Base-by-base conservation (phyloP, 2,797 vertebrate genomes). In the Rhincodon typus region DNA sequence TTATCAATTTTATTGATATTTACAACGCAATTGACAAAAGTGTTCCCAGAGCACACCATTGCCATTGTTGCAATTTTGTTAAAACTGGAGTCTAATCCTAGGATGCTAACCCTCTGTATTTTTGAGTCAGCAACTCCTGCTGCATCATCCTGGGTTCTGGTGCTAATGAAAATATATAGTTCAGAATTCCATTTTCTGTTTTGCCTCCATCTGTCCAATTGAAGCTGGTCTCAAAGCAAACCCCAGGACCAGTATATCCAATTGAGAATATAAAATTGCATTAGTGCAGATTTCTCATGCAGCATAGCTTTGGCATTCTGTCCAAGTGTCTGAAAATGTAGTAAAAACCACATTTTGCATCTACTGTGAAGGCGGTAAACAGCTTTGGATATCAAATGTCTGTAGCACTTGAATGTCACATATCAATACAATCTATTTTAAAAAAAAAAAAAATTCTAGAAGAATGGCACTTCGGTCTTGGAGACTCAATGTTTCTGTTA, bases 301-400 rank as follows among this genome's bases (percentile, higher is more conserved):
- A 93, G n/a, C 38, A 25, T 42, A 67, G 66, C 90, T 42, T 38
- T 38, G 34, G 17, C 88, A 69, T 25, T 93, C 23, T 93, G n/a
- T 93, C 57, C 19, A 4, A 23, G 7, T 93, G 90, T 93, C 53
- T 19, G 21, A 69, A 66, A n/a, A 67, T 93, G 19, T 38, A 93
- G 25, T 69, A 69, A 25, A 25, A 69, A 8, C 21, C 2, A 69
- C 74, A 95, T 74, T 95, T 77, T 53, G 70, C 46, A 95, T 19
- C 15, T 69, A 69, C 12, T 4, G 27, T 50, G 17, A 95, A 95
- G 69, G 42, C 19, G 7, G 13, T 74, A 77, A 74, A 74, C 46
- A 91, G 19, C 30, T 91, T 66, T 91, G 88, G 30, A 91, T 34
- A n/a, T 91, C 53, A 91, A 84, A 84, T 91, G 66, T 91, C 57